phyloP scores from a whole-genome alignment of 2,113 vertebrate species.

The Pleuronectes platessa region DNA sequence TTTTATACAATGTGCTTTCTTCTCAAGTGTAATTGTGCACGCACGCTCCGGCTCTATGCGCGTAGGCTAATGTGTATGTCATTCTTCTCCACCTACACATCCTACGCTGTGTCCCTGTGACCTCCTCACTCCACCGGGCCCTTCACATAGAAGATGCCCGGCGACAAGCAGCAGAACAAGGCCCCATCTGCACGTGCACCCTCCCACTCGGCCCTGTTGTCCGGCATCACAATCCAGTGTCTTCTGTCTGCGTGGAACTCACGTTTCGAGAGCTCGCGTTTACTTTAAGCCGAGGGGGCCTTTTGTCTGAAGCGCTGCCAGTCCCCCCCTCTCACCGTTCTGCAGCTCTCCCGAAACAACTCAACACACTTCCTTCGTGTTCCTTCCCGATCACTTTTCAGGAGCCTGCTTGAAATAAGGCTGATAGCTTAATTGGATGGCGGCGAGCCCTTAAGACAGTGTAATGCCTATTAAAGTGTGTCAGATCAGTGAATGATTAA shows the following conservation, averaged over 20 bases:
- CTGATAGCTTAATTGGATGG: constrained; percentile 42
- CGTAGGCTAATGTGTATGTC: not conserved
- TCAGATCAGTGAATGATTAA: constrained; percentile 41
- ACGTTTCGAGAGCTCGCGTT: constrained; percentile 15
- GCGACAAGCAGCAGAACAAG: constrained; percentile 20
- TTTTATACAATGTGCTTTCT: not conserved
- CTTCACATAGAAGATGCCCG: constrained; percentile 28
- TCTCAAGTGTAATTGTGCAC: not conserved
- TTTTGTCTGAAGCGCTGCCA: constrained; percentile 36
- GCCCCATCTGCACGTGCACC: constrained; percentile 23
- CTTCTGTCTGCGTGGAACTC: constrained; percentile 30
- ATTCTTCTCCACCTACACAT: constrained; percentile 32
- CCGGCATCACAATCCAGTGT: constrained; percentile 40
- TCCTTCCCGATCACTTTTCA: not conserved
- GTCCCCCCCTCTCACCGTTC: not conserved
- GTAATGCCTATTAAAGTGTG: constrained; percentile 50
- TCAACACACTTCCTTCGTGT: constrained; percentile 12
- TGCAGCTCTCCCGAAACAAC: not conserved
- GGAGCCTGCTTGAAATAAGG: not conserved
- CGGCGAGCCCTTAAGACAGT: constrained; percentile 20
- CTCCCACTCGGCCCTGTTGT: constrained; percentile 44
- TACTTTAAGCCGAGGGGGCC: constrained; percentile 5
- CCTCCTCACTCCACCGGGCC: constrained; percentile 20
- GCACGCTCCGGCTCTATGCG: too few relatives aligned
- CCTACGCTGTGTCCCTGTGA: not conserved